A percentile compares a stretch with the other conserved stretches of the same genome.
These are phyloP conservation scores for Bombycilla garrulus DNA, from an alignment of 2,113 vertebrate genomes.

Conservation along the genomic window DNA sequence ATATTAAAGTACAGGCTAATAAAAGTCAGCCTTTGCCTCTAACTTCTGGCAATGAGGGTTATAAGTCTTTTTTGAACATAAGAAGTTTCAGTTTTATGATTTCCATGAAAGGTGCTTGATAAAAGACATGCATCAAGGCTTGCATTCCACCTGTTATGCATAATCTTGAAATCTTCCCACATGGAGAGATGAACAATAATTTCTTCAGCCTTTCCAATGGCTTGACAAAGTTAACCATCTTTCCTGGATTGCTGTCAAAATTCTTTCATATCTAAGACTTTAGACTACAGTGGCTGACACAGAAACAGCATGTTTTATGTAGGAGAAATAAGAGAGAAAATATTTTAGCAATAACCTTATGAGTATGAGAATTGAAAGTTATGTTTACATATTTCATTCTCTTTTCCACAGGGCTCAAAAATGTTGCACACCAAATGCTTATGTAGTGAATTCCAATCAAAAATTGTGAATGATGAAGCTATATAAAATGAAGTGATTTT, in stretches of 20 bases:
- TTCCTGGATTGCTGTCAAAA: background rate
- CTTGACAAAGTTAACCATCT: background rate
- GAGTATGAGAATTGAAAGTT: background rate
- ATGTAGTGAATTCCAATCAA: background rate
- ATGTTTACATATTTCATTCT: background rate
- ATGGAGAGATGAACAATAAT: background rate
- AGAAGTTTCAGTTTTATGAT: background rate
- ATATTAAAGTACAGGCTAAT: background rate
- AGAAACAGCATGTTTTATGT: background rate
- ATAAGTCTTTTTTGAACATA: background rate
- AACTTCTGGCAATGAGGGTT: background rate
- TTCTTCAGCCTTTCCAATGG: background rate
- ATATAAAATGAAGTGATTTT: background rate
- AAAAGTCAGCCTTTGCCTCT: background rate
- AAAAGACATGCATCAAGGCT: background rate
- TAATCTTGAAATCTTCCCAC: background rate
- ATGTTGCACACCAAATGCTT: background rate
- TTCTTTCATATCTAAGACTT: background rate
- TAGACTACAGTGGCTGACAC: background rate
- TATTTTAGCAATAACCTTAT: background rate
- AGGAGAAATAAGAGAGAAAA: background rate
- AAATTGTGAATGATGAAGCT: background rate
- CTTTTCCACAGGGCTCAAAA: background rate
- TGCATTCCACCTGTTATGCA: background rate
- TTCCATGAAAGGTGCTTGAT: background rate